Conservation (phyloP, 35 echinoderm and acorn worm species). For the Lytechinus pictus region DNA sequence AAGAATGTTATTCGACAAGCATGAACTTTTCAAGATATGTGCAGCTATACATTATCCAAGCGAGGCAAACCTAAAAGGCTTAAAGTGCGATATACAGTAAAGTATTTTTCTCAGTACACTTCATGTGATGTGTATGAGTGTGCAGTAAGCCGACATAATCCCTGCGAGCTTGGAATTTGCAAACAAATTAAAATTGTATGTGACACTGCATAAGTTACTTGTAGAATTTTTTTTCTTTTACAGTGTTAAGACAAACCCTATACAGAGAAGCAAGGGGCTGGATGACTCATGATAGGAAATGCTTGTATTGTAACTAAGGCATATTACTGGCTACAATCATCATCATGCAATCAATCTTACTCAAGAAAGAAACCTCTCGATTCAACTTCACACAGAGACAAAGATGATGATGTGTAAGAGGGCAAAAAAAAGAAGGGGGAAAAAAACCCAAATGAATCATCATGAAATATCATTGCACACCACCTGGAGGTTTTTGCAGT, state of each 20-base stretch:
- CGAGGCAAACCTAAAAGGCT: not conserved
- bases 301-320: constrained; percentile 11
- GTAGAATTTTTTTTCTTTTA: not conserved
- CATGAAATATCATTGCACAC: not conserved
- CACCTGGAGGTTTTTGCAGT: not conserved
- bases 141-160: constrained; percentile 2
- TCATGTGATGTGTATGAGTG: constrained; percentile 18
- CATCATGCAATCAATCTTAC: not conserved
- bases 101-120: not conserved
- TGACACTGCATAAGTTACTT: constrained; percentile 18
- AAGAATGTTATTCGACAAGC: not conserved
- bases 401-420: constrained; percentile 10
- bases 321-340: constrained; percentile 4
- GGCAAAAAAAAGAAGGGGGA: not conserved
- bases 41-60: not conserved
- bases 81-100: not conserved
- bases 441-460: not conserved
- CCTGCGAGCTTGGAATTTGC: not conserved
- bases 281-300: constrained; percentile 12
- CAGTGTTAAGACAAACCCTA: not conserved
- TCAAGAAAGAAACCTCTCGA: not conserved
- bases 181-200: constrained; percentile 21
- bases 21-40: not conserved
- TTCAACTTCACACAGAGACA: not conserved
- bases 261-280: not conserved